Base-by-base conservation (phyloP, 2,113 vertebrate species). In the Oreochromis niloticus region DNA sequence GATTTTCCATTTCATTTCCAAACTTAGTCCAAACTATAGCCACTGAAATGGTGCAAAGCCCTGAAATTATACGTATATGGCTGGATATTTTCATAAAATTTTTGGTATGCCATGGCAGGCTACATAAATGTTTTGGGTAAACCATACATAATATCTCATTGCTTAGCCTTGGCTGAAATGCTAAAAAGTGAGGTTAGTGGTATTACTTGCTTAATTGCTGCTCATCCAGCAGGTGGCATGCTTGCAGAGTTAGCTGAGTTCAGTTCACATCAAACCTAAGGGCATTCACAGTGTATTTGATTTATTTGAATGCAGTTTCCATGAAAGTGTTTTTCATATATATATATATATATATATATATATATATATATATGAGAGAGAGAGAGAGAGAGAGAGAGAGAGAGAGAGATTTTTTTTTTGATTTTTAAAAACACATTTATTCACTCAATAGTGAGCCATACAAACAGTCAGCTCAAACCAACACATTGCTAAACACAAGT, bases 81-180 rank as follows among this genome's bases (percentile, higher is more conserved):
- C 32, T 63, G 32, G 32, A 36, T 63, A n/a, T 36, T 63, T 63
- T 63, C 17, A 36, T n/a, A 63, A n/a, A 4, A 36, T 63, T 4
- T 63, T 63, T 63, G 17, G 9, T n/a, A 63, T 63, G 12, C 22
- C 7, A 3, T 71, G 66, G 22, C 7, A 46, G 41, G n/a, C 7
- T 27, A 0, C 13, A 14, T 46, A 73, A 9, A 27, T 46, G 66
- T 46, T 6, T 17, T 27, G 8, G 66, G 22, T 27, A 27, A 27
- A 46, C 0, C 16, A 75, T 0, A 30, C 9, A 39, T 73, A 10
- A 4, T n/a, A 9, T 43, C 36, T 0, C 68, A 27, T 6, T 48
- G 14, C 1, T 73, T 30, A 17, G 9, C 41, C 22, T 73, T 48
- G 22, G 14, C 24, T 75, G 22, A 30, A 30, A 73, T 46, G 68